These are phyloP conservation scores for Galeruca laticollis DNA, from an alignment of 2,888 invertebrate genomes.

Conservation along the genomic window DNA sequence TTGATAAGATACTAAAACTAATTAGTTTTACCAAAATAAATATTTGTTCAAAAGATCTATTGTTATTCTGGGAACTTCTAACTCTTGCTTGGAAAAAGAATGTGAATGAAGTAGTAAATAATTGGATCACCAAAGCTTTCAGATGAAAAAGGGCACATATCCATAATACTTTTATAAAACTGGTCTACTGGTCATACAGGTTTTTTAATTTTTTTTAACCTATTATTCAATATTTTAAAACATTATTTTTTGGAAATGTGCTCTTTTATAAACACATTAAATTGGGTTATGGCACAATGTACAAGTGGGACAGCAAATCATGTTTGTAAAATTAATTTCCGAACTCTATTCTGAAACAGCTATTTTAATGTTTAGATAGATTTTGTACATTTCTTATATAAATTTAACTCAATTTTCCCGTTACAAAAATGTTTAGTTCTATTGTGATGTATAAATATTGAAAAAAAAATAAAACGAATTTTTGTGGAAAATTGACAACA, in stretches of 20 bases:
- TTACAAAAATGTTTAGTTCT: no score
- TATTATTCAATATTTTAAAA: background rate
- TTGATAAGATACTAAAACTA: background rate
- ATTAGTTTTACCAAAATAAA: background rate
- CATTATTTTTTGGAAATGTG: background rate
- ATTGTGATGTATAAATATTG: no score
- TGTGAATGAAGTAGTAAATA: background rate
- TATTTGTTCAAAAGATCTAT: slow-evolving; percentile 8
- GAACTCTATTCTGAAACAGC: no score
- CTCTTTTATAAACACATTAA: slow-evolving; percentile 4
- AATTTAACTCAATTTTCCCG: no score
- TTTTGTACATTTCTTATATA: no score
- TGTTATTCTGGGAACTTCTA: slow-evolving; percentile 7
- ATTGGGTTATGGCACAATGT: background rate
- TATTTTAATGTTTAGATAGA: no score
- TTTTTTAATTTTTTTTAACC: background rate
- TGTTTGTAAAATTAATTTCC: background rate
- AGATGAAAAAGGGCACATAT: slow-evolving; percentile 5
- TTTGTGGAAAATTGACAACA: no score
- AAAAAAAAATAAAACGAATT: no score
- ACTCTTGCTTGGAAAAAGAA: slow-evolving; percentile 5
- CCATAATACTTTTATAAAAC: background rate
- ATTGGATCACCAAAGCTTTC: slow-evolving; percentile 8
- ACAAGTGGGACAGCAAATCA: background rate
- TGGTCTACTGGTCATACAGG: background rate